These are phyloP conservation scores for Dipodomys ordii DNA, from an alignment of 2,113 vertebrate genomes.

Conservation along the genomic window DNA sequence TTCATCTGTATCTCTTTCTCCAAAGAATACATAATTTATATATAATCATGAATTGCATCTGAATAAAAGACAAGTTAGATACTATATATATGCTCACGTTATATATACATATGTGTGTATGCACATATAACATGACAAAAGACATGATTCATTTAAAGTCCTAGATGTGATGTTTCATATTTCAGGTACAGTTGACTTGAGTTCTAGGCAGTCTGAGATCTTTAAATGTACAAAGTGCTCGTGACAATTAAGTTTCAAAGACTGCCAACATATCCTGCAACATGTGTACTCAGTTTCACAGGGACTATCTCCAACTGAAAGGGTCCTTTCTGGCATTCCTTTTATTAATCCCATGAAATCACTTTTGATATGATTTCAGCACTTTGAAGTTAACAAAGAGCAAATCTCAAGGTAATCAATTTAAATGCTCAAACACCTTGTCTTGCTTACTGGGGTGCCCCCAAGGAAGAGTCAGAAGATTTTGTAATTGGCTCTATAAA, in stretches of 20 bases:
- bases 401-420: constrained; percentile 46
- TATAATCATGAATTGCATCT: not conserved
- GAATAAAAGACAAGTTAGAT: not conserved
- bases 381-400: not conserved
- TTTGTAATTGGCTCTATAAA: constrained; percentile 37
- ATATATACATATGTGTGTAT: not conserved
- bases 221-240: not conserved
- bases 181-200: not conserved
- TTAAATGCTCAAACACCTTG: not conserved
- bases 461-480: constrained; percentile 1
- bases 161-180: not conserved
- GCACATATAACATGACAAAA: too few species aligned
- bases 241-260: constrained; percentile 10
- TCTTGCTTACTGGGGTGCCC: not conserved
- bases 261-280: not conserved
- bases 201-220: not conserved
- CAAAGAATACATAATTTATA: not conserved
- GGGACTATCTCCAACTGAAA: not conserved
- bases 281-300: not conserved
- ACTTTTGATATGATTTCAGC: constrained; percentile 19
- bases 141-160: not conserved
- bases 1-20: not conserved
- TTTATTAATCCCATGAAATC: constrained; percentile 47
- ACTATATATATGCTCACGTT: not conserved
- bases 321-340: not conserved